A percentile compares a stretch with the other conserved stretches of the same genome.
Conservation (phyloP, 2,888 invertebrate genomes). For the Pogonocherus hispidulus region DNA sequence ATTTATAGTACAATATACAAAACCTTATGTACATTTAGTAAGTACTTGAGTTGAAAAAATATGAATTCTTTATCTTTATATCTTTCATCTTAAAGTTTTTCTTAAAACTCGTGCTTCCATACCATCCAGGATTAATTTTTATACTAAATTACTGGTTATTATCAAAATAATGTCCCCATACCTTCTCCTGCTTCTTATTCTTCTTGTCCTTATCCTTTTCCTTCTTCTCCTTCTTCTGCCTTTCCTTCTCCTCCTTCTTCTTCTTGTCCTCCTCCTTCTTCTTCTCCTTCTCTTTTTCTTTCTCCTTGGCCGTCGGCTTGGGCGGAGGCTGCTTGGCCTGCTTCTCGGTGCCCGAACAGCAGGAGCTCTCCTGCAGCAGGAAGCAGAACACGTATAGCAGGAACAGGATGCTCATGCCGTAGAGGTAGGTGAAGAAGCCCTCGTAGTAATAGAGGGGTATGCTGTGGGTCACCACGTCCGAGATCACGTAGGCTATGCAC, state of each 20-base stretch:
- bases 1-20: no score
- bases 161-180: constrained; percentile 54
- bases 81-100: no score
- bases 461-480: constrained; percentile 94
- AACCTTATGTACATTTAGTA: no score
- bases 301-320: constrained; percentile 71
- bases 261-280: constrained; percentile 73
- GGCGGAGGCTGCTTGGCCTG: constrained; percentile 62
- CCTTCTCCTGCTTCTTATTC: constrained; percentile 71
- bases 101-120: no score
- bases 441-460: constrained; percentile 94
- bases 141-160: no score
- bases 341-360: constrained; percentile 81
- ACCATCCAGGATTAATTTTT: no score
- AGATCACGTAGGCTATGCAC: constrained; percentile 94
- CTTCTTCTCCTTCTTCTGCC: constrained; percentile 75
- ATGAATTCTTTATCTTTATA: no score
- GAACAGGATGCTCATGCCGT: constrained; percentile 93
- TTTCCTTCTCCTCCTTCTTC: constrained; percentile 73
- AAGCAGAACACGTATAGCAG: constrained; percentile 95
- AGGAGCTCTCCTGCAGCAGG: constrained; percentile 90
- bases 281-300: constrained; percentile 68
- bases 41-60: no score
- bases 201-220: constrained; percentile 58
- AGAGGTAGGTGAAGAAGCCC: constrained; percentile 95